Evolutionary conservation across 2,888 invertebrate genomes (phyloP), one percentile per base, ranked within the genome.

Genomic region (Gari tellinella): DNA sequence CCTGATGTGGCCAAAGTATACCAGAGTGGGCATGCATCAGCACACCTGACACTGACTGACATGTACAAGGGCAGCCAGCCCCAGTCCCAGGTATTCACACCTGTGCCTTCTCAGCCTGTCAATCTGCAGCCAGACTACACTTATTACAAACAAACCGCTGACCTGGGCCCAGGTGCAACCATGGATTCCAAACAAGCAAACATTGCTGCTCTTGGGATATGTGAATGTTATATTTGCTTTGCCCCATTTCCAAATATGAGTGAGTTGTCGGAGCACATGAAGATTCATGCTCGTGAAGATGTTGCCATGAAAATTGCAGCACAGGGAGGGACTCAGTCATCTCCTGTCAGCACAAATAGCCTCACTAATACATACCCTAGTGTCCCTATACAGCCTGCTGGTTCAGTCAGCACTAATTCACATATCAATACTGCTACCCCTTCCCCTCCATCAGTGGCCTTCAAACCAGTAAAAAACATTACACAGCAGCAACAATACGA

Each of bases 211-310:
- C 19, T 19, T 43, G 43, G 43, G 19, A 17, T 19, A 31, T 31
- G 31, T 31, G 31, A 31, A 31, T 31, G 31, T 31, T 31, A 31
- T 31, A 31, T 31, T 7, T 74, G 74, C 49, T 51, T 52, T 8
- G 37, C 62, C 19, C 65, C 57, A 1, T 74, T 65, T 43, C n/a
- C 57, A 7, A 65, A 62, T 46, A 56, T 65, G 38, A 25, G 46
- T 26, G 69, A 65, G 21, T 41, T 74, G 40, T 65, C 69, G 14
- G 62, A 64, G 40, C 74, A 74, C 51, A 56, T 74, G 69, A 74
- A 69, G 26, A 61, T 64, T 19, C 73, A 74, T 56, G 73, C 68
- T 15, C 62, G 53, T 31, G 69, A 45, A 52, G 52, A 58, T 48
- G 55, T 68, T 23, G 41, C 62, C 38, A 61, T 61, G 41, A 52